Evolutionary conservation across 1,140 invertebrate species (phyloP).

Genomic region (Gonioctena quinquepunctata): DNA sequence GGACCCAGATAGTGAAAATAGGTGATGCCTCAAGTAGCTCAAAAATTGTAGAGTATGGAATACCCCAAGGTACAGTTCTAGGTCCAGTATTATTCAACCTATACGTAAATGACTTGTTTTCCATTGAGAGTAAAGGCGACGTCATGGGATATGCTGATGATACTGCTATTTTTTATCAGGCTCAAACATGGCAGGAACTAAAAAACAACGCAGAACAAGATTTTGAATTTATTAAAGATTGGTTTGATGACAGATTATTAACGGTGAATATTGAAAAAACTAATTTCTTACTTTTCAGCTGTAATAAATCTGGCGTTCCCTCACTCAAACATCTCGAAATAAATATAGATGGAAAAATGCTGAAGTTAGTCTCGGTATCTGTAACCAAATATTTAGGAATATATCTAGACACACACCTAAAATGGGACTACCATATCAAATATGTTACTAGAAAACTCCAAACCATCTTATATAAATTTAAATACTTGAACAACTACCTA

Average conservation of each 20-base stretch:
- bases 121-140: neutral
- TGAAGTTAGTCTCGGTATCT: no score
- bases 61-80: slow-evolving; percentile 5
- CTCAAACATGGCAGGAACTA: neutral
- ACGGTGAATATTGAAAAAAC: slow-evolving; percentile 5
- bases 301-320: no score
- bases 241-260: neutral
- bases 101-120: slow-evolving; percentile 11
- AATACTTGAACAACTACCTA: no score
- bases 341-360: no score
- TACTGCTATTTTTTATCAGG: slow-evolving; percentile 6
- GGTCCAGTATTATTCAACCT: slow-evolving; percentile 12
- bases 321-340: no score
- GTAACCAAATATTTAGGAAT: no score
- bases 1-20: neutral
- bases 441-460: no score
- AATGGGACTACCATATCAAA: no score
- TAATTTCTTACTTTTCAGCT: neutral
- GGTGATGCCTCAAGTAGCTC: neutral
- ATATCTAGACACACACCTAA: no score
- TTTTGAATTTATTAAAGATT: neutral
- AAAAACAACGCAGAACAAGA: neutral
- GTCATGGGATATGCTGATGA: slow-evolving; percentile 15
- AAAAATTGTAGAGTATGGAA: neutral
- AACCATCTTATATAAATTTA: no score